Base-by-base conservation (phyloP, 1,140 invertebrate species). In the Listronotus oregonensis region DNA sequence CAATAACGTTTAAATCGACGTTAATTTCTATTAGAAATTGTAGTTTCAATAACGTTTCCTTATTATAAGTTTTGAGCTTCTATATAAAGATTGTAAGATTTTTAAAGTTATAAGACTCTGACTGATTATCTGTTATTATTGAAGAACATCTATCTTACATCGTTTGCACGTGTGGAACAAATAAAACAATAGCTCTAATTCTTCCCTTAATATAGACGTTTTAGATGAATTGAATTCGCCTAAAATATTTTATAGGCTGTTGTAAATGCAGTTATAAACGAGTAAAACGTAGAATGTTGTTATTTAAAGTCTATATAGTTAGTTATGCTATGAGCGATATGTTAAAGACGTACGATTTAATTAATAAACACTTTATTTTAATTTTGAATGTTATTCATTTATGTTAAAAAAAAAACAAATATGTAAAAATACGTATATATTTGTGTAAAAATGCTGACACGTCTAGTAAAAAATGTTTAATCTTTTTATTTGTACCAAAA, bases 121-220 rank as follows among this genome's bases (percentile, higher is more conserved):
- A 59, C 56, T 59, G 56, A 59, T 49, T 59, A 59, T 18, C 39
- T 47, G 32, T 39, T 54, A 31, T 54, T 54, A 54, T 31, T 54
- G 14, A 39, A 18, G n/a, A 59, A 37, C 18, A 57, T 21, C 49
- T 54, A 37, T 39, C 32, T 15, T 34, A 12, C 47, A 32, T n/a
- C 44, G 47, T 59, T 59, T 46, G 37, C 21, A 27, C 21, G 40
- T 21, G 43, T 61, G 58, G 47, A 61, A 61, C 58, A 47, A 61
- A 51, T 61, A 51, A 15, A 47, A 59, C 47, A 31, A 59, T 59
- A 31, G 43, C 56, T 59, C 47, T 47, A 59, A 21, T 61, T 61
- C 51, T 15, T 34, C 32, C 43, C 49, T 37, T 37, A 32, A 31
- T 59, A 59, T 44, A 44, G 12, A 59, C 7, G 21, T 32, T 43